Evolutionary conservation across 2,888 invertebrate species (phyloP).

Genomic region (Beris chalybata): DNA sequence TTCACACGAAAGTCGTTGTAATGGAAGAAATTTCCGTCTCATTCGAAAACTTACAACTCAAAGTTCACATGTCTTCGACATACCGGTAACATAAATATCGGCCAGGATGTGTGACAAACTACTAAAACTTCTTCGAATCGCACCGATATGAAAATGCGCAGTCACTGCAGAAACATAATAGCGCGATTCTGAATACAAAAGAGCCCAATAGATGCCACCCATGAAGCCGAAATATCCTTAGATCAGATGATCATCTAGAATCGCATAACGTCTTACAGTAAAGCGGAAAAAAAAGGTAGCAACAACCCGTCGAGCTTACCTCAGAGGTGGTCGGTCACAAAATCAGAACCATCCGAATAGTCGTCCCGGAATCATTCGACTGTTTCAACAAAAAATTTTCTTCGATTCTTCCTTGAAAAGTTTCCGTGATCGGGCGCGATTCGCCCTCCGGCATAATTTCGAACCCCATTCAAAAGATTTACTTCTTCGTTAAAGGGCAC

Average conservation of each 20-base stretch:
- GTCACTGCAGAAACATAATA: conserved; percentile 35
- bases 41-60: conserved; percentile 11
- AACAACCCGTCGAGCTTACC: conserved; percentile 15
- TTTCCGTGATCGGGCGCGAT: conserved; percentile 1
- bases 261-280: too few relatives aligned
- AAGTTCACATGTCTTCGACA: conserved; percentile 3
- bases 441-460: conserved; percentile 17
- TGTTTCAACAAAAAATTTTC: conserved; percentile 24
- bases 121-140: not conserved
- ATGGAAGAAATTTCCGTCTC: conserved; percentile 31
- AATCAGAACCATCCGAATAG: conserved; percentile 9
- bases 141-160: conserved; percentile 33
- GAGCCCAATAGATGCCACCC: conserved; percentile 24
- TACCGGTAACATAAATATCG: not conserved
- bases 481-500: conserved; percentile 11
- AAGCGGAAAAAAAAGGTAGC: conserved; percentile 14
- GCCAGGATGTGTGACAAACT: not conserved
- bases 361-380: conserved; percentile 17
- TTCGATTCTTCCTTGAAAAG: conserved; percentile 20
- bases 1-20: conserved; percentile 38
- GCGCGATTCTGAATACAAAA: conserved; percentile 12
- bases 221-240: conserved; percentile 15
- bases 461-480: not conserved
- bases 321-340: conserved; percentile 31
- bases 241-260: conserved; percentile 26